Base-by-base conservation (phyloP, 2,113 vertebrate species). In the Oryzias curvinotus region DNA sequence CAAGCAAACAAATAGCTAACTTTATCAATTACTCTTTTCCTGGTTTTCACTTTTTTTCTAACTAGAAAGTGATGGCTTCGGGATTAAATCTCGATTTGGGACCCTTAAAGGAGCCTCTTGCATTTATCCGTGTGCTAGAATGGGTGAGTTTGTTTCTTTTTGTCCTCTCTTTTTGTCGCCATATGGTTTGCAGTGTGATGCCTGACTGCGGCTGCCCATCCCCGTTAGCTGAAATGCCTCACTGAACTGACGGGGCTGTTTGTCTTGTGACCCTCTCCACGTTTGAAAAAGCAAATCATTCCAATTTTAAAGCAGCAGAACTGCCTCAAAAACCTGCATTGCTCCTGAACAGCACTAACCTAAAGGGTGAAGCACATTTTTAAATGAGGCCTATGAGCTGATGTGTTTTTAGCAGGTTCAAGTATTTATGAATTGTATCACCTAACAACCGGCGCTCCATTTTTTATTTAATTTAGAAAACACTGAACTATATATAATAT, bases 71-170 rank as follows among this genome's bases (percentile, higher is more conserved):
- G n/a, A 64, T 89, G 65, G 70, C 75, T 53, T 80, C 74, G 1
- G 81, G 85, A 5, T 90, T 91, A 60, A 89, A 69, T 43, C 73
- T 96, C 47, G 94, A 94, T 71, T 86, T 95, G 74, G 86, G 85
- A 28, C 92, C 93, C 16, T 82, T 98, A 75, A 95, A 93, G 75
- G 96, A 97, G 73, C 96, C 96, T 1, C 71, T 98, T 77, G 95
- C 95, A 5, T 97, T 97, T 75, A 93, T 97, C 66, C 95, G 96
- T 75, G 77, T 95, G 60, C 89, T 98, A 51, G 92, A 97, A 88
- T 97, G 94, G 96, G 96, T 97, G 78, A 91, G 94, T 91, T 79
- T 1, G 3, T 46, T 14, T n/a, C 0, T 26, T 62, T 18, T 62
- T 30, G 14, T 0, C 16, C 12, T 26, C 16, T 30, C 5, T 15